These are phyloP conservation scores for Halictus ligatus DNA, from an alignment of 2,888 invertebrate species.

Conservation along the genomic window DNA sequence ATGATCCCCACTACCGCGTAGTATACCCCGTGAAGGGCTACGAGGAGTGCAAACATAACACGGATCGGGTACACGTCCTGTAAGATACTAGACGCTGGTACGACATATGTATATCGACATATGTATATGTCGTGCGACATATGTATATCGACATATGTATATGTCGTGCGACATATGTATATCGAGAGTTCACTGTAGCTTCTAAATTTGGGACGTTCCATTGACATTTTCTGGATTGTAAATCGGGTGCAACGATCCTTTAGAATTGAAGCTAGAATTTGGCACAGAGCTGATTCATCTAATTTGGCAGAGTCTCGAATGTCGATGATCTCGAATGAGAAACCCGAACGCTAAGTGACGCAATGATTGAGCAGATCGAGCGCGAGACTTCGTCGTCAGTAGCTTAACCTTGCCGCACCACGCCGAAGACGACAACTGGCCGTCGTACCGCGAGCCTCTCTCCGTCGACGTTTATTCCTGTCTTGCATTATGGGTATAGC, in stretches of 20 bases:
- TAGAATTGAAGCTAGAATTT: background rate
- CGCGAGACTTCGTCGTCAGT: background rate
- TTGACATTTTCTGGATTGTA: background rate
- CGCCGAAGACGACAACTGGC: constrained; percentile 14
- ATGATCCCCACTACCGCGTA: too few relatives aligned
- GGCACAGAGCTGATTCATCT: background rate
- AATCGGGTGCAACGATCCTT: background rate
- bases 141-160: too few relatives aligned
- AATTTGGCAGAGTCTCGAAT: background rate
- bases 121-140: too few relatives aligned
- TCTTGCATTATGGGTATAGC: background rate
- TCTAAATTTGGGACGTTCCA: background rate
- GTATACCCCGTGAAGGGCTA: too few relatives aligned
- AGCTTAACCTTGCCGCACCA: background rate
- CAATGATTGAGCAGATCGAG: background rate
- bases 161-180: too few relatives aligned
- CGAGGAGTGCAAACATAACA: too few relatives aligned
- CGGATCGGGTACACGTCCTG: too few relatives aligned
- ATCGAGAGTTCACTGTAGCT: too few relatives aligned
- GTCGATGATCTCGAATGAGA: background rate
- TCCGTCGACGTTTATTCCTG: constrained; percentile 4
- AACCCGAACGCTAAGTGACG: background rate
- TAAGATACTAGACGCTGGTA: too few relatives aligned
- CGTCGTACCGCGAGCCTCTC: constrained; percentile 43
- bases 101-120: too few relatives aligned